Evolutionary conservation across 2,113 vertebrate species (phyloP).

Genomic region (Ahaetulla prasina): DNA sequence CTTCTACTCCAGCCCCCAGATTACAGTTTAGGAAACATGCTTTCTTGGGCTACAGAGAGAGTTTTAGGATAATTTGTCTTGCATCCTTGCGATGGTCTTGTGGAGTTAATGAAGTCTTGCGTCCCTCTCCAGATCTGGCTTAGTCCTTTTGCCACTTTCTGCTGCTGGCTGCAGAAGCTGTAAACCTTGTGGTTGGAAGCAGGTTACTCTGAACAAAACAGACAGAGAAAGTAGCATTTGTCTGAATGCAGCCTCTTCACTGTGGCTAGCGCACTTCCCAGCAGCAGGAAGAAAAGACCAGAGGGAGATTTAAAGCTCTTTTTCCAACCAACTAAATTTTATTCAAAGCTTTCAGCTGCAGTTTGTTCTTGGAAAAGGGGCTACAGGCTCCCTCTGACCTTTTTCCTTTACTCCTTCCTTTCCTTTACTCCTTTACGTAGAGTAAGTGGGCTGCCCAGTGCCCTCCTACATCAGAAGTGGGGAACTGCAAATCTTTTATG

Average conservation of each 20-base stretch:
- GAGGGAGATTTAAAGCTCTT: no score
- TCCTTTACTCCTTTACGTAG: no score
- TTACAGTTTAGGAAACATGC: not conserved
- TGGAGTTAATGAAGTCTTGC: not conserved
- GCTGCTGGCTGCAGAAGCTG: not conserved
- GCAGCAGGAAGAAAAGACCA: not conserved
- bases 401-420: no score
- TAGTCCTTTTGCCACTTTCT: not conserved
- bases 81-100: not conserved
- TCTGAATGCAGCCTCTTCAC: not conserved
- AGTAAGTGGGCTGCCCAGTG: not conserved
- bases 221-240: not conserved
- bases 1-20: not conserved
- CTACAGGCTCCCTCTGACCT: not conserved
- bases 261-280: not conserved
- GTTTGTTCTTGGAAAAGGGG: not conserved
- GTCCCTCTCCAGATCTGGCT: not conserved
- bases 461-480: not conserved
- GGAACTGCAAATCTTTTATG: no score
- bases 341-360: not conserved
- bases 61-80: not conserved
- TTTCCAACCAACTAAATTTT: not conserved
- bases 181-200: not conserved
- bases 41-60: not conserved
- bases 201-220: not conserved